A percentile compares a stretch with the other conserved stretches of the same genome.
These are phyloP conservation scores for Melanogrammus aeglefinus DNA, from an alignment of 2,797 vertebrate genomes.

Conservation along the genomic window DNA sequence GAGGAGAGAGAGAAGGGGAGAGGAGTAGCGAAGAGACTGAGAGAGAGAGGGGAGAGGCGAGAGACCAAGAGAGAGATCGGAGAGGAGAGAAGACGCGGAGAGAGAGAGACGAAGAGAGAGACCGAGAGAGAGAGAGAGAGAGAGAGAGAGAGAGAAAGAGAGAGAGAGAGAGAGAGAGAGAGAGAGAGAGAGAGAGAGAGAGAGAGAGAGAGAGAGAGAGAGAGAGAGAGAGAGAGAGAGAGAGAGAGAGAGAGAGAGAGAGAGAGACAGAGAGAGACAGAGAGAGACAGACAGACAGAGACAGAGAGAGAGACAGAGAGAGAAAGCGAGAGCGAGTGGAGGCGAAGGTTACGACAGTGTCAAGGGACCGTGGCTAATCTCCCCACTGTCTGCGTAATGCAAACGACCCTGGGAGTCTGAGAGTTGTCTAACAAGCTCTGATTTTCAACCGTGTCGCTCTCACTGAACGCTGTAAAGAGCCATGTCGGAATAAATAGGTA, in stretches of 20 bases:
- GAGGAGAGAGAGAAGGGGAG: too few relatives aligned
- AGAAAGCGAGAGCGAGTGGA: slow-evolving; percentile 2
- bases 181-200: neutral
- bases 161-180: slow-evolving; percentile 10
- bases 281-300: too few relatives aligned
- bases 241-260: neutral
- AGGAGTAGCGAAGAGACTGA: too few relatives aligned
- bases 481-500: slow-evolving; percentile 24
- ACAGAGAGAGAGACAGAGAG: slow-evolving; percentile 24
- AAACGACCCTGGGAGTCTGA: slow-evolving; percentile 51
- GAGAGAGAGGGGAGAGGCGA: too few relatives aligned
- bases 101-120: slow-evolving; percentile 28
- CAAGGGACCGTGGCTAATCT: slow-evolving; percentile 19
- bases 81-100: too few relatives aligned
- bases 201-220: too few relatives aligned
- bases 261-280: too few relatives aligned
- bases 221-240: too few relatives aligned
- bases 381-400: slow-evolving; percentile 30
- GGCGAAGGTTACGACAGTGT: neutral
- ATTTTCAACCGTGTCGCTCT: slow-evolving; percentile 23
- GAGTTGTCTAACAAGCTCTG: slow-evolving; percentile 36
- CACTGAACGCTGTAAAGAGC: slow-evolving; percentile 28
- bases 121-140: neutral
- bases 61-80: too few relatives aligned
- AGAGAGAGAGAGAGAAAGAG: slow-evolving; percentile 27